Evolutionary conservation across 2,113 vertebrate species (phyloP).

Genomic region (Prunella himalayana): DNA sequence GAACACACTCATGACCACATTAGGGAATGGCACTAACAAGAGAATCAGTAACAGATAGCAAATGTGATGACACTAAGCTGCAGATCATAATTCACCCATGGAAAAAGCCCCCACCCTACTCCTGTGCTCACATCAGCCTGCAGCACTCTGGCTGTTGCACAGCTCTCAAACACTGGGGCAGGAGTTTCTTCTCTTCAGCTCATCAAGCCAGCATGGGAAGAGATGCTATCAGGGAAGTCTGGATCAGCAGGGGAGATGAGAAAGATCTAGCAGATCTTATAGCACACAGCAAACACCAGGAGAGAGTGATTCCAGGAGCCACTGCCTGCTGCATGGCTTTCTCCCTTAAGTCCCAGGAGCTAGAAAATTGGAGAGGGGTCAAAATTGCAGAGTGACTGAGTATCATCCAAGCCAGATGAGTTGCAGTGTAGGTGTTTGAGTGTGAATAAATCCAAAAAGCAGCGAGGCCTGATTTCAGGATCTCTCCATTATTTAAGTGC

Average conservation of each 20-base stretch:
- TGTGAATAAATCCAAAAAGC: background rate
- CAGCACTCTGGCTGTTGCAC: background rate
- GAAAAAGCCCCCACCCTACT: background rate
- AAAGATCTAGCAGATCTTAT: background rate
- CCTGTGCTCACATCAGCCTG: background rate
- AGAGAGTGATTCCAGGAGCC: background rate
- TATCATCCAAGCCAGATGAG: background rate
- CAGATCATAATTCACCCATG: background rate
- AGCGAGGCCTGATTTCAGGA: background rate
- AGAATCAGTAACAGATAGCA: conserved; percentile 1
- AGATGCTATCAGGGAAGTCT: background rate
- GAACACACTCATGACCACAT: background rate
- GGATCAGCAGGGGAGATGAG: background rate
- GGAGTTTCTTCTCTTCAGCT: background rate
- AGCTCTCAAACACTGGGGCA: background rate
- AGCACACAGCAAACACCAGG: background rate
- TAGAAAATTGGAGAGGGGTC: background rate
- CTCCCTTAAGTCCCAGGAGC: background rate
- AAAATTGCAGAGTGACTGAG: background rate
- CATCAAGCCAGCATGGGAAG: background rate
- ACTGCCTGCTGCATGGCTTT: background rate
- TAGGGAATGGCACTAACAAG: background rate
- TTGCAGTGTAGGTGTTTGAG: background rate
- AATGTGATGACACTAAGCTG: background rate
- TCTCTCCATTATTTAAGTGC: background rate